Percentiles rank a stretch among this genome's conserved stretches.
These are phyloP conservation scores for Okapia johnstoni DNA, from an alignment of 2,113 vertebrate genomes.

Conservation along the genomic window DNA sequence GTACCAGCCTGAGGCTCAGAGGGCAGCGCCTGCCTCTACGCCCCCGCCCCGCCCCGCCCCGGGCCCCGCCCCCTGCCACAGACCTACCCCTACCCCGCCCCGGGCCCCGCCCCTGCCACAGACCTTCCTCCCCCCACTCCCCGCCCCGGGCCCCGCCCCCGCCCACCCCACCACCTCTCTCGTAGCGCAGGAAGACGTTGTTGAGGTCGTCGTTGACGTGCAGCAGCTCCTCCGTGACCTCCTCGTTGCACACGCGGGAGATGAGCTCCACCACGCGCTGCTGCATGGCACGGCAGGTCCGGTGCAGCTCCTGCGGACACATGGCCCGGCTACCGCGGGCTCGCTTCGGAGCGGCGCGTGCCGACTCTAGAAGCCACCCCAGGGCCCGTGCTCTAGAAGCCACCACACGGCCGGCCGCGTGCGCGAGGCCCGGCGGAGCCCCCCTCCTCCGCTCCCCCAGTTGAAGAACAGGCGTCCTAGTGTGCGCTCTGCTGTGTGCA, in stretches of 20 bases:
- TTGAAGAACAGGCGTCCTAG: not conserved
- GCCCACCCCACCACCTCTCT: constrained; percentile 86
- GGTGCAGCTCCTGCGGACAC: constrained; percentile 91
- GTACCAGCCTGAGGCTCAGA: not conserved
- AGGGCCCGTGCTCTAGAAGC: too few relatives aligned
- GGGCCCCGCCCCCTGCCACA: not conserved
- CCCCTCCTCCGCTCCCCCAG: rapidly evolving
- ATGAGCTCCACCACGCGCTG: constrained; percentile 96
- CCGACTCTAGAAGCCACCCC: not conserved
- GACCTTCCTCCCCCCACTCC: too few relatives aligned
- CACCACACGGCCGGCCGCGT: not conserved
- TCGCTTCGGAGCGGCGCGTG: not conserved
- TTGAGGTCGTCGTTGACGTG: constrained; percentile 98
- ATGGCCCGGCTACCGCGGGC: not conserved
- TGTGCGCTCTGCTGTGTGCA: not conserved
- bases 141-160: not conserved
- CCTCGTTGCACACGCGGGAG: constrained; percentile 94
- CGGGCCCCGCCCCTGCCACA: not conserved
- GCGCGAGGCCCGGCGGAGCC: not conserved
- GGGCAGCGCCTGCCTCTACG: not conserved
- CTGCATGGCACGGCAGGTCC: constrained; percentile 97
- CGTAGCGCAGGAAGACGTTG: constrained; percentile 96
- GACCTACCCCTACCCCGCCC: too few relatives aligned
- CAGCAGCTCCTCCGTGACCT: constrained; percentile 95
- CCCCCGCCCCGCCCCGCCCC: rapidly evolving